Conservation (phyloP, 2,888 invertebrate species). For the Cylindroiulus punctatus region DNA sequence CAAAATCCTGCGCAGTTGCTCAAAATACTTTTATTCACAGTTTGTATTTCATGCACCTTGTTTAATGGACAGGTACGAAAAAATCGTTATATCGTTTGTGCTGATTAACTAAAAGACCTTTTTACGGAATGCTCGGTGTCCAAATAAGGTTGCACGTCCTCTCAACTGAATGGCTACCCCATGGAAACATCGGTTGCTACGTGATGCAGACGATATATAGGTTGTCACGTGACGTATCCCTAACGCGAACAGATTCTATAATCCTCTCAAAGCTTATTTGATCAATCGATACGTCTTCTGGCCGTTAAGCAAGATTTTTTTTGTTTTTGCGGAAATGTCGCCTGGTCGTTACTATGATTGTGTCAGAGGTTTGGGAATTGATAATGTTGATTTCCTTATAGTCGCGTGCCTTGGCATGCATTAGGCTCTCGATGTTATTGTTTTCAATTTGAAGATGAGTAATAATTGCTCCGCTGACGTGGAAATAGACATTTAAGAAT, state of each 20-base stretch:
- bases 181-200: neutral
- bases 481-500: slow-evolving; percentile 13
- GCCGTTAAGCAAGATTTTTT: neutral
- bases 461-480: slow-evolving; percentile 34
- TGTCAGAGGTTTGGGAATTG: slow-evolving; percentile 25
- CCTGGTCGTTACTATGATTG: neutral
- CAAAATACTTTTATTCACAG: too few species aligned
- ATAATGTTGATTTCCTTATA: slow-evolving; percentile 4
- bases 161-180: neutral
- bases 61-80: too few species aligned
- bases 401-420: slow-evolving; percentile 16
- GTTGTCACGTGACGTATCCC: too few species aligned
- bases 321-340: neutral
- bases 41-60: too few species aligned
- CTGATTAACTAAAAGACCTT: too few species aligned
- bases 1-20: too few species aligned
- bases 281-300: neutral
- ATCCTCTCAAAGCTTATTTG: neutral
- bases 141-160: neutral
- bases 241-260: too few species aligned
- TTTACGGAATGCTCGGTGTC: too few species aligned
- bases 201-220: neutral
- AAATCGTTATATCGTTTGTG: too few species aligned
- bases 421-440: slow-evolving; percentile 19
- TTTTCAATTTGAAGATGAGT: slow-evolving; percentile 37